These are phyloP conservation scores for Poeciliopsis prolifica DNA, from an alignment of 2,113 vertebrate genomes.

Conservation along the genomic window DNA sequence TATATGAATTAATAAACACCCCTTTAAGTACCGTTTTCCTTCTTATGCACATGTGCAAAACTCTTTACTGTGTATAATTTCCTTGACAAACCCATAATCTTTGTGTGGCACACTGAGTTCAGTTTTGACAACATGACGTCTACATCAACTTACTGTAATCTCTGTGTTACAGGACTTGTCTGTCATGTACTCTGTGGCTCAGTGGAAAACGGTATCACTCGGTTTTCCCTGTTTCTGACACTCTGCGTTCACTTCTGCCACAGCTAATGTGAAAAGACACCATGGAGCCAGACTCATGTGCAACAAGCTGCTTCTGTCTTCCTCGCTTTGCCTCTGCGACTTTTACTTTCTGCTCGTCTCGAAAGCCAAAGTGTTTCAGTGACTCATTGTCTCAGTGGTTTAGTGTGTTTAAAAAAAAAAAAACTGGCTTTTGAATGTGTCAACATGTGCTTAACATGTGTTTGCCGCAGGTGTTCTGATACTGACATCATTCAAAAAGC, in stretches of 20 bases:
- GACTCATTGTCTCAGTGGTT: conserved; percentile 16
- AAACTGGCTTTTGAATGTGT: not conserved
- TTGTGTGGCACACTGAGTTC: not conserved
- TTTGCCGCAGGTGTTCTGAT: not conserved
- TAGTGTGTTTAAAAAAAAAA: not conserved
- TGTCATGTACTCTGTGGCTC: conserved; percentile 6
- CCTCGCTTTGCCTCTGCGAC: conserved; percentile 21
- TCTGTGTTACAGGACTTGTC: conserved; percentile 9
- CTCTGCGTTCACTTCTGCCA: conserved; percentile 20
- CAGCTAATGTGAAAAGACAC: conserved; percentile 30
- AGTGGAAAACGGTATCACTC: conserved; percentile 9
- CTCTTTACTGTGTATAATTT: not conserved
- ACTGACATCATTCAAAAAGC: not conserved
- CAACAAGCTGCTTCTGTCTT: conserved; percentile 29
- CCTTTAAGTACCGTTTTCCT: not conserved
- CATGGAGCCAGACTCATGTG: conserved; percentile 21
- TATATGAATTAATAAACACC: no score
- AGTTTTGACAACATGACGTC: not conserved
- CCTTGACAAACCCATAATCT: not conserved
- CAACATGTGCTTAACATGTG: not conserved
- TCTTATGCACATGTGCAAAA: not conserved
- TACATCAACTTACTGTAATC: not conserved
- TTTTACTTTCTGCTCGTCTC: conserved; percentile 26
- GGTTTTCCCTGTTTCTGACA: conserved; percentile 34
- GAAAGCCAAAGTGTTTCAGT: conserved; percentile 17